Conservation (phyloP, 2,113 vertebrate species). For the Echinops telfairi region DNA sequence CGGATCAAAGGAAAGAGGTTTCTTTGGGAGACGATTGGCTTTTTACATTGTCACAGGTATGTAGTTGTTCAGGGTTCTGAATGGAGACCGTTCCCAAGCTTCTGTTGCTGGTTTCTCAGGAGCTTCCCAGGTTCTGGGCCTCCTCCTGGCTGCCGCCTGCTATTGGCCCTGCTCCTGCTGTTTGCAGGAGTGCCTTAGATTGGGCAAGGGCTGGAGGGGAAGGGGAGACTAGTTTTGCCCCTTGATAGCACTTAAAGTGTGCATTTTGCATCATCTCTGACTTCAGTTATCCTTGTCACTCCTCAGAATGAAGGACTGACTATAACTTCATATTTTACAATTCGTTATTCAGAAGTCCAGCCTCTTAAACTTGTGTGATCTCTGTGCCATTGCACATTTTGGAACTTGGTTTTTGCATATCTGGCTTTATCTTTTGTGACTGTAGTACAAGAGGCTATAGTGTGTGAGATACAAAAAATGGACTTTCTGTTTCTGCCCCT, state of each 20-base stretch:
- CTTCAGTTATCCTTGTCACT: conserved; percentile 52
- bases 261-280: conserved; percentile 38
- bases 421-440: conserved; percentile 50
- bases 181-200: not conserved
- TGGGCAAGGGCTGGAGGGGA: conserved; percentile 11
- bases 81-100: not conserved
- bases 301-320: conserved; percentile 40
- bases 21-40: conserved; percentile 45
- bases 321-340: conserved; percentile 35
- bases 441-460: not conserved
- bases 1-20: conserved; percentile 54
- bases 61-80: conserved; percentile 45
- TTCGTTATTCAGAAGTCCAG: conserved; percentile 35
- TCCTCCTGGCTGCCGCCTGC: not conserved
- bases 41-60: conserved; percentile 16
- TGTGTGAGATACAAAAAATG: conserved; percentile 9
- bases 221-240: not conserved
- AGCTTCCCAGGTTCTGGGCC: not conserved
- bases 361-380: conserved; percentile 44
- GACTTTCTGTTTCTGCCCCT: conserved; percentile 43
- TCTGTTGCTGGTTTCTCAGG: not conserved
- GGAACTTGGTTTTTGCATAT: conserved; percentile 10
- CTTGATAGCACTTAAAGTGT: conserved; percentile 40
- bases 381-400: conserved; percentile 15
- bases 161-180: conserved; percentile 43